Percentiles rank a stretch among this genome's conserved stretches.
Conservation (phyloP, 2,113 vertebrate genomes). For the Procapra przewalskii region DNA sequence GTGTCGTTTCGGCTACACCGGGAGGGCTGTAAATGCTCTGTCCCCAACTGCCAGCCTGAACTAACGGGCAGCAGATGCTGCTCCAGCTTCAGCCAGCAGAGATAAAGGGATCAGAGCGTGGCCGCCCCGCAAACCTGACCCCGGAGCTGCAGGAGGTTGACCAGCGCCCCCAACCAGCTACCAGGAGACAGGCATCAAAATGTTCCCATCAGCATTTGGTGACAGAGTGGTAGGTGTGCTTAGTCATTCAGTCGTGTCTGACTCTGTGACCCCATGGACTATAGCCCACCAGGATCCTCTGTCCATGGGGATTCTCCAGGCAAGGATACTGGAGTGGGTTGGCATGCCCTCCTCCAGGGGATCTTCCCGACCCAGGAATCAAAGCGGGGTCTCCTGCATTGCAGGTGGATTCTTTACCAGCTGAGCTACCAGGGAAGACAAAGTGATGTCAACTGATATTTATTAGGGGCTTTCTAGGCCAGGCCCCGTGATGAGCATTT, state of each 20-base stretch:
- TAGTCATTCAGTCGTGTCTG: background rate
- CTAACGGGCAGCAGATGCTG: fast-evolving
- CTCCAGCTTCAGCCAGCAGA: background rate
- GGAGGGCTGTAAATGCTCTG: background rate
- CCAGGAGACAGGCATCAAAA: background rate
- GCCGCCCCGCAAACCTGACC: background rate
- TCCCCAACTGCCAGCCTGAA: background rate
- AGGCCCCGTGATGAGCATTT: background rate
- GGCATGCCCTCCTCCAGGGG: background rate
- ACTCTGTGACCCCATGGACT: background rate
- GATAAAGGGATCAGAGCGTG: background rate
- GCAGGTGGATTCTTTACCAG: background rate
- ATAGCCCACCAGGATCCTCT: background rate
- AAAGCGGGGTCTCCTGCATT: fast-evolving
- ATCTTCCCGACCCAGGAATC: background rate
- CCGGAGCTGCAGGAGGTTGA: background rate
- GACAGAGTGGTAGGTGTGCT: background rate
- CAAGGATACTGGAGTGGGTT: background rate
- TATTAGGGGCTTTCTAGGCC: background rate
- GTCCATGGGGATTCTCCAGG: background rate
- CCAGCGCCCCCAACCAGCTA: fast-evolving
- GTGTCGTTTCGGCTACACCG: background rate
- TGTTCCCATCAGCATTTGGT: background rate
- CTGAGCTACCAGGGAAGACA: background rate
- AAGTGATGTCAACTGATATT: background rate